phyloP scores from a whole-genome alignment of 2,113 vertebrate genomes.

The Phyllostomus hastatus region DNA sequence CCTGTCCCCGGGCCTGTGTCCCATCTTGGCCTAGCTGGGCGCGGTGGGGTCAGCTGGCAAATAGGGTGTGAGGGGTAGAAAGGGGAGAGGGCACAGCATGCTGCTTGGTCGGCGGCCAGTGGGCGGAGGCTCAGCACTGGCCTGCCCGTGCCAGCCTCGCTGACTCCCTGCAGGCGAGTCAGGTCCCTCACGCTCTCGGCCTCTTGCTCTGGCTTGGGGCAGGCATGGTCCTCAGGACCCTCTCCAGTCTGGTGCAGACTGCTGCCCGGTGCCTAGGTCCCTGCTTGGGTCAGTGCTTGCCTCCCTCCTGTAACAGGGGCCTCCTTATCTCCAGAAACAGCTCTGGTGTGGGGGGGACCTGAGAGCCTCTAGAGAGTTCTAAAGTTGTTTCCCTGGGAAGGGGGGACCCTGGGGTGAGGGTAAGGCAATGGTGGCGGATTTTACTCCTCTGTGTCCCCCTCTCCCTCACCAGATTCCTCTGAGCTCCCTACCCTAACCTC shows the following conservation, averaged over 20 bases:
- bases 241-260: neutral
- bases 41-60: constrained; percentile 11
- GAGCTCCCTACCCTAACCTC: neutral
- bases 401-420: neutral
- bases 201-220: neutral
- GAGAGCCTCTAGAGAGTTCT: neutral
- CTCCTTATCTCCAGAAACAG: neutral
- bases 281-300: neutral
- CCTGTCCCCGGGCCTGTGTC: neutral
- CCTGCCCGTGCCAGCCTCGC: constrained; percentile 51
- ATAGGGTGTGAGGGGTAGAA: neutral
- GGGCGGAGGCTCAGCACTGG: neutral
- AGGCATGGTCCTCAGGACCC: neutral
- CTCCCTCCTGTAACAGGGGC: neutral
- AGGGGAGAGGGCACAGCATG: neutral
- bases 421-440: neutral
- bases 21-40: neutral
- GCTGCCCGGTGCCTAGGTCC: neutral
- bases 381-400: neutral
- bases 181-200: neutral
- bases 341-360: neutral
- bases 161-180: neutral
- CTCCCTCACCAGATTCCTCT: neutral
- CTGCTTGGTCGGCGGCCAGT: neutral
- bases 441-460: neutral